These are phyloP conservation scores for Gasterosteus nipponicus DNA, from an alignment of 2,113 vertebrate genomes.

Conservation along the genomic window DNA sequence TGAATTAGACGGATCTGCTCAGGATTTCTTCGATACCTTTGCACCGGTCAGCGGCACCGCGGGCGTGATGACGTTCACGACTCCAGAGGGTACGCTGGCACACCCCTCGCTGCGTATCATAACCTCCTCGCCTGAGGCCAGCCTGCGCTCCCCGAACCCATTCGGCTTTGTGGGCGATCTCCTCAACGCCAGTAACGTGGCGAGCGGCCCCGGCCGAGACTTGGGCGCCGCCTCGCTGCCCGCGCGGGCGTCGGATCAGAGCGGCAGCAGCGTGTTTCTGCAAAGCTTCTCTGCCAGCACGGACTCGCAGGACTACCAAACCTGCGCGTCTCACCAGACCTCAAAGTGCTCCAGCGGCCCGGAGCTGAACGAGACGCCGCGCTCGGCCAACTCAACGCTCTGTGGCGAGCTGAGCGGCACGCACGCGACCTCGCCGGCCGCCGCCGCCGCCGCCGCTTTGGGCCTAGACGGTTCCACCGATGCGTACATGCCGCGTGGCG, in stretches of 20 bases:
- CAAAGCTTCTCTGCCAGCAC: slow-evolving; percentile 54
- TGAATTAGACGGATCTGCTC: neutral
- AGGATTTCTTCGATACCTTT: neutral
- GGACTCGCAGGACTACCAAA: slow-evolving; percentile 74
- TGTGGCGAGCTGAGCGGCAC: slow-evolving; percentile 12
- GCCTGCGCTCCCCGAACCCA: slow-evolving; percentile 57
- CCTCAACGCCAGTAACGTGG: slow-evolving; percentile 3
- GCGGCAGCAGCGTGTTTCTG: slow-evolving; percentile 50
- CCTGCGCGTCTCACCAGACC: slow-evolving; percentile 62
- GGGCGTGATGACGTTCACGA: neutral
- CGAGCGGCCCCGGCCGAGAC: neutral
- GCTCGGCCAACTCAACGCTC: slow-evolving; percentile 36
- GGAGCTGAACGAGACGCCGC: neutral
- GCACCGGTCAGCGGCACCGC: neutral
- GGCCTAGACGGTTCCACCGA: neutral
- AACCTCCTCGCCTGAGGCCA: slow-evolving; percentile 55
- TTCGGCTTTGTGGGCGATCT: slow-evolving; percentile 42
- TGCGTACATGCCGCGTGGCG: no score
- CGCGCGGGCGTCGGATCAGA: slow-evolving; percentile 14
- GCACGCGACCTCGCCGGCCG: neutral
- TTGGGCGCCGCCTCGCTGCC: slow-evolving; percentile 11
- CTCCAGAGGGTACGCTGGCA: slow-evolving; percentile 24
- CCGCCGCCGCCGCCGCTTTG: neutral
- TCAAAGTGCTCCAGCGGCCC: slow-evolving; percentile 45
- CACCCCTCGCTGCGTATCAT: slow-evolving; percentile 34